Evolutionary conservation across 1,140 invertebrate genomes (phyloP).

Genomic region (Gryllus bimaculatus): DNA sequence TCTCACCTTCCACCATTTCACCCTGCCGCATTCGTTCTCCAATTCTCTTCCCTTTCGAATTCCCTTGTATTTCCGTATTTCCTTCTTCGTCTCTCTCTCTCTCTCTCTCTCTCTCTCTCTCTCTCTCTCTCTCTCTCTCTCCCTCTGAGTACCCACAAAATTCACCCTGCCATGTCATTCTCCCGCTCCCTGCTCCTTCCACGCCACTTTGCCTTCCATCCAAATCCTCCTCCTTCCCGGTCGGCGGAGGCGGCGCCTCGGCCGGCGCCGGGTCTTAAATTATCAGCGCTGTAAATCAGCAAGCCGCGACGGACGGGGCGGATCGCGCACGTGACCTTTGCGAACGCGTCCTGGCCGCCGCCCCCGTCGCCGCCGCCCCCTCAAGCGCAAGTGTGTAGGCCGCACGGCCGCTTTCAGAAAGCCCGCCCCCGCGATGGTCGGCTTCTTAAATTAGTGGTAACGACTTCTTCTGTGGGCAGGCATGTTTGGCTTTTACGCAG

Average conservation of each 20-base stretch:
- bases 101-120: neutral
- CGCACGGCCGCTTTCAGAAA: no score
- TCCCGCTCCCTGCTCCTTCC: neutral
- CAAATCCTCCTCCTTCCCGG: neutral
- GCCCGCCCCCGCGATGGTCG: no score
- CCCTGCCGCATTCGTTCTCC: no score
- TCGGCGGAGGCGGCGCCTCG: no score
- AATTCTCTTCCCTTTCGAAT: no score
- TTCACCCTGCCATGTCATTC: neutral
- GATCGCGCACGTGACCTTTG: neutral
- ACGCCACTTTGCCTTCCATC: neutral
- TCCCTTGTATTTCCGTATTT: no score
- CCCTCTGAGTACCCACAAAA: neutral
- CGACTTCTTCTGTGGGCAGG: no score
- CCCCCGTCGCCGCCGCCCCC: no score
- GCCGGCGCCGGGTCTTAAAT: neutral
- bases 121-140: neutral
- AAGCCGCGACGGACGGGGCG: neutral
- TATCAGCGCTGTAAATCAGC: constrained; percentile 3
- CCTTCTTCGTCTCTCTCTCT: neutral
- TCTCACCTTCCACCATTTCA: no score
- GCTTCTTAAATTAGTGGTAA: no score
- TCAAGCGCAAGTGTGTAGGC: no score
- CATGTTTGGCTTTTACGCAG: no score
- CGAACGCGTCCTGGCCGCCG: neutral